Percentiles rank a stretch among this genome's conserved stretches.
These are phyloP conservation scores for Hydrozoanthus gracilis DNA, from an alignment of 92 coral and sea anemone species.

Conservation along the genomic window DNA sequence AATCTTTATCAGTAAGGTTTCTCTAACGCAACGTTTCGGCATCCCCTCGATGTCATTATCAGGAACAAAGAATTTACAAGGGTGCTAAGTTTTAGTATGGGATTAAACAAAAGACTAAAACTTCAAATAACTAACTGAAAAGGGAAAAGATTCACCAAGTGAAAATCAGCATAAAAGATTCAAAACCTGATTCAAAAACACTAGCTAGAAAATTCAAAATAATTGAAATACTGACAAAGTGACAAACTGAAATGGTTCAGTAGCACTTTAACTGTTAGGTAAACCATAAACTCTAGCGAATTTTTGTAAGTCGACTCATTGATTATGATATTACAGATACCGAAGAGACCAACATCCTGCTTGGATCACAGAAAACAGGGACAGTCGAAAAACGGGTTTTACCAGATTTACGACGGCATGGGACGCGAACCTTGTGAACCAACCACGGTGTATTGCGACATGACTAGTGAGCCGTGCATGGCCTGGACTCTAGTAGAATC, in stretches of 20 bases:
- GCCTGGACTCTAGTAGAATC: conserved; percentile 44
- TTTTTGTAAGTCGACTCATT: neutral
- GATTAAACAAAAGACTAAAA: too few species aligned
- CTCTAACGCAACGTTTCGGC: too few species aligned
- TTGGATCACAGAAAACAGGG: conserved; percentile 8
- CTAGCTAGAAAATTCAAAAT: too few species aligned
- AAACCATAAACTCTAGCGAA: neutral
- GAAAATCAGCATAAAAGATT: too few species aligned
- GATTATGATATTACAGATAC: neutral
- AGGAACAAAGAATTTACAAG: too few species aligned
- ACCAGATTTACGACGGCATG: conserved; percentile 13
- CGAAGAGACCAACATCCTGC: neutral
- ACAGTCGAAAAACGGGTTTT: neutral
- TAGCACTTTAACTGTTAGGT: neutral
- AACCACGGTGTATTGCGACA: conserved; percentile 37
- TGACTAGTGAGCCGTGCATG: conserved; percentile 32
- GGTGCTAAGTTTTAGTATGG: too few species aligned
- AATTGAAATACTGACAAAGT: too few species aligned
- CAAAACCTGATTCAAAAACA: too few species aligned
- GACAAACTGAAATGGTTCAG: neutral
- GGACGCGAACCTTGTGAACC: neutral
- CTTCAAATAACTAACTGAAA: too few species aligned
- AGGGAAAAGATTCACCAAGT: too few species aligned
- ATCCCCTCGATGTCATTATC: too few species aligned
- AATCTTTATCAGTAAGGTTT: too few species aligned